Evolutionary conservation across 2,113 vertebrate species (phyloP), one percentile per base, ranked within the genome.

Genomic region (Forbesichthys papilliferus): DNA sequence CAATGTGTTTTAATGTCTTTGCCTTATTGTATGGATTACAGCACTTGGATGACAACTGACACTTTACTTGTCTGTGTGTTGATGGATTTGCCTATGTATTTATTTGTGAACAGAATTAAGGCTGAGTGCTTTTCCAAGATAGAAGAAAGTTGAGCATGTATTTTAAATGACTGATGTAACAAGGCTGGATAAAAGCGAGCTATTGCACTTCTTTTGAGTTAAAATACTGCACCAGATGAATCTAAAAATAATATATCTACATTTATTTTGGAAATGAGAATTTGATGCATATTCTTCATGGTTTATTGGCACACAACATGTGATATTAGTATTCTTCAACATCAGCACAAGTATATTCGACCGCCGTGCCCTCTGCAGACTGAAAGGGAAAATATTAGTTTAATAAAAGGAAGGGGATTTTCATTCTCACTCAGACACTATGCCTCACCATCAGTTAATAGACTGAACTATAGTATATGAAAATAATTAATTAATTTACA

Each of bases 311-410:
- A 11, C 49, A 52, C 49, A 11, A 3, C 3, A 11, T 14, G 9
- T 52, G 11, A 52, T 14, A 3, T 52, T 14, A 51, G 13, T 51
- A 51, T 12, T 9, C 12, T 1, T 68, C 52, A 42, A 11, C 27
- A 61, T 93, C 84, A 94, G 89, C 93, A 94, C 80, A 94, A 75
- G 76, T 90, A 81, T 53, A 92, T 87, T 58, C 83, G 74, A 0
- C 91, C 92, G 2, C 93, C 91, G 0, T 92, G 92, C 67, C 93
- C 92, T 84, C 82, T 92, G 79, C 91, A 94, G 68, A 89, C 93
- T 94, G 81, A 62, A 66, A 80, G 4, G 68, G 52, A 58, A 69
- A 3, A 54, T 33, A n/a, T 11, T 36, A 18, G 7, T 16, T 16
- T 68, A 13, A 73, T 69, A 54, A 4, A 48, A 61, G 9, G 18